Evolutionary conservation across 37 sponge, comb jelly and placozoan species (phyloP).

Genomic region (Spongilla lacustris): DNA sequence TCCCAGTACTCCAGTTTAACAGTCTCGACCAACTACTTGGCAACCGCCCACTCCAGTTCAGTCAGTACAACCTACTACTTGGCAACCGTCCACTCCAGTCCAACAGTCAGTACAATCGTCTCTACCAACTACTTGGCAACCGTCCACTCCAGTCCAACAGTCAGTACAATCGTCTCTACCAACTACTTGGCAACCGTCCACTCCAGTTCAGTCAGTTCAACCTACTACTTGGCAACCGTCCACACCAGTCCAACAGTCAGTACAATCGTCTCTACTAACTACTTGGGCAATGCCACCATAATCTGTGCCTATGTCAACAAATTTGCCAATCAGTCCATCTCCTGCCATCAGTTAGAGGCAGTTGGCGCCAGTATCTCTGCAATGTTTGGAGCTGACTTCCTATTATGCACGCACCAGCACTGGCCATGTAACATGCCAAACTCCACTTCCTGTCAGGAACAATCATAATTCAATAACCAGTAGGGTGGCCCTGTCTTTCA

Average conservation of each 20-base stretch:
- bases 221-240: background rate
- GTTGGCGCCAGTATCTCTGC: too few relatives aligned
- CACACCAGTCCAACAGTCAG: background rate
- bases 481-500: too few relatives aligned
- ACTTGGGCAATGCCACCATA: background rate
- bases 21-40: background rate
- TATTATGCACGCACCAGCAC: too few relatives aligned
- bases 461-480: too few relatives aligned
- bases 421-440: too few relatives aligned
- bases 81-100: background rate
- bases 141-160: too few relatives aligned
- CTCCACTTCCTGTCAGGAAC: too few relatives aligned
- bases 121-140: background rate
- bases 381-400: too few relatives aligned
- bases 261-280: background rate
- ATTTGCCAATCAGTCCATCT: too few relatives aligned
- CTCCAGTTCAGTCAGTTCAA: background rate
- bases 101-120: background rate
- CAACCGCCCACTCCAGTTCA: background rate
- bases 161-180: background rate
- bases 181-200: background rate
- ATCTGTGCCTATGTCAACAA: too few relatives aligned
- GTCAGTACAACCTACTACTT: background rate
- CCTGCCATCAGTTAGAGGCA: too few relatives aligned
- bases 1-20: too few relatives aligned